Conservation (phyloP, 2,888 invertebrate genomes). For the Drosophila kuntzei region DNA sequence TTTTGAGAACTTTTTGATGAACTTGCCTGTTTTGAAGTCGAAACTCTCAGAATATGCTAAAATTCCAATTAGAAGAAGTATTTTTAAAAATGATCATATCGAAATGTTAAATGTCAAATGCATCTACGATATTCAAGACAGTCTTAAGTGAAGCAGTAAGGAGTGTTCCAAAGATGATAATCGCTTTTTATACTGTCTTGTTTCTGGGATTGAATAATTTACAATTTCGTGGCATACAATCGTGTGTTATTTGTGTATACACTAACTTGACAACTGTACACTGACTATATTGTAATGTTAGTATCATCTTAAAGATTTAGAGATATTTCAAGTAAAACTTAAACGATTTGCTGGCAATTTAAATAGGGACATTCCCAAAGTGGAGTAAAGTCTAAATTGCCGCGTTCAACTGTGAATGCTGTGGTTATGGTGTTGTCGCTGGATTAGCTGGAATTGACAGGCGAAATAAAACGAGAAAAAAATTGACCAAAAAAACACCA, state of each 20-base stretch:
- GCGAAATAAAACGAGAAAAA: constrained; percentile 54
- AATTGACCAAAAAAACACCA: constrained; percentile 29
- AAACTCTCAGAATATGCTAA: neutral
- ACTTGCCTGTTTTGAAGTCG: too few species aligned
- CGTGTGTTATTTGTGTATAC: constrained; percentile 44
- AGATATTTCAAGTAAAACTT: neutral
- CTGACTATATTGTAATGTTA: neutral
- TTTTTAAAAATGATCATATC: neutral
- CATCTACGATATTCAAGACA: neutral
- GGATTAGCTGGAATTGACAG: constrained; percentile 58
- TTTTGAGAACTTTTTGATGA: too few species aligned
- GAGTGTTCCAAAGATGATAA: constrained; percentile 35
- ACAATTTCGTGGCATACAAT: constrained; percentile 39
- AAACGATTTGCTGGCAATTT: constrained; percentile 17
- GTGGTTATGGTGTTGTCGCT: constrained; percentile 20
- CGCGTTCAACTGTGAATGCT: constrained; percentile 9
- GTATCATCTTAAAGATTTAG: neutral
- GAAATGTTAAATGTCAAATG: constrained; percentile 30
- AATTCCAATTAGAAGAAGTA: neutral
- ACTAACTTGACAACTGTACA: constrained; percentile 6
- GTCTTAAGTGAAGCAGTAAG: neutral
- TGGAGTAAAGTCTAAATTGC: constrained; percentile 14
- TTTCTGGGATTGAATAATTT: constrained; percentile 45
- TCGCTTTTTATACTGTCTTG: constrained; percentile 26
- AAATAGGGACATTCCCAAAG: constrained; percentile 11